phyloP scores from a whole-genome alignment of 2,888 invertebrate genomes.

The Chloromyia formosa region DNA sequence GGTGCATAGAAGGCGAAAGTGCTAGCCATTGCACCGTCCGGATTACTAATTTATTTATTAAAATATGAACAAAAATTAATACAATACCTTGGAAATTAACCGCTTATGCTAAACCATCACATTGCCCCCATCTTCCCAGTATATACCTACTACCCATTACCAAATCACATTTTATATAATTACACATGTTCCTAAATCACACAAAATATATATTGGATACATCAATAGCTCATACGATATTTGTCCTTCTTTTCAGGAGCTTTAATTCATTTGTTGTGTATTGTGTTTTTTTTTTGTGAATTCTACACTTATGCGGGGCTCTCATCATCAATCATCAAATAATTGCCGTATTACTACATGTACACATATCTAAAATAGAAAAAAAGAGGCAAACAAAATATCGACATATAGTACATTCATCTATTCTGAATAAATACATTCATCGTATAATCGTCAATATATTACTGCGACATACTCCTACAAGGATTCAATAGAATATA shows the following conservation, averaged over 20 bases:
- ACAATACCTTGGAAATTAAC: too few relatives aligned
- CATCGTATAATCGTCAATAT: not conserved
- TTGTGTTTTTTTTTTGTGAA: constrained; percentile 34
- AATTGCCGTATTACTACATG: not conserved
- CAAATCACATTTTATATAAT: too few relatives aligned
- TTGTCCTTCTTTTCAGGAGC: constrained; percentile 28
- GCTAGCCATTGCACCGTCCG: too few relatives aligned
- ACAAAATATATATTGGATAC: too few relatives aligned
- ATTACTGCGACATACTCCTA: not conserved
- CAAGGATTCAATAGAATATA: not conserved
- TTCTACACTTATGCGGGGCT: constrained; percentile 8
- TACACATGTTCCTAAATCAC: too few relatives aligned
- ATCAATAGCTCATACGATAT: too few relatives aligned
- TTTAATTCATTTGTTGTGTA: constrained; percentile 30
- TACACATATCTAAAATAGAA: constrained; percentile 2
- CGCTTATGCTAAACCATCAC: too few relatives aligned
- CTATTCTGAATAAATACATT: not conserved
- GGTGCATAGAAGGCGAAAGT: too few relatives aligned
- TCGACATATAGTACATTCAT: not conserved
- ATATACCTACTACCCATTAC: too few relatives aligned
- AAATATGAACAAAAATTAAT: too few relatives aligned
- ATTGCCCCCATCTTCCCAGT: too few relatives aligned
- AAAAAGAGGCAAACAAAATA: not conserved
- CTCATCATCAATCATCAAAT: constrained; percentile 33
- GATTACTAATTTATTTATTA: too few relatives aligned